These are phyloP conservation scores for Serranus cabrilla DNA, from an alignment of 2,797 vertebrate genomes.

Conservation along the genomic window DNA sequence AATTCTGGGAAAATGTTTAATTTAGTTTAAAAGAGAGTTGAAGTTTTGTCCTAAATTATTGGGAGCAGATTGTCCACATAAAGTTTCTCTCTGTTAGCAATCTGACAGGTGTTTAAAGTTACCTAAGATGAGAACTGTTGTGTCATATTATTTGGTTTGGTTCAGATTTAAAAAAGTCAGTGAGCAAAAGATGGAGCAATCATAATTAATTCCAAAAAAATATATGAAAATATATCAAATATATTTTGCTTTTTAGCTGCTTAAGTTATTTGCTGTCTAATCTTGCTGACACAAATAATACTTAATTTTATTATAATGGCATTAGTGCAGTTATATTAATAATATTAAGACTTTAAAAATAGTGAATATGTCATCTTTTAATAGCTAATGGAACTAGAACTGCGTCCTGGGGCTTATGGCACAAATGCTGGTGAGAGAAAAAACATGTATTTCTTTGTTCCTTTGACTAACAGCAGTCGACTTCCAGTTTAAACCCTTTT, in stretches of 20 bases:
- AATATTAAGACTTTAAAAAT: conserved; percentile 1
- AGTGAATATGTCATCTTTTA: neutral
- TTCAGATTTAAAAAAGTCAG: neutral
- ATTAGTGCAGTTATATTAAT: conserved; percentile 21
- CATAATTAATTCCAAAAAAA: neutral
- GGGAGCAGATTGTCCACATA: neutral
- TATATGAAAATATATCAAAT: conserved; percentile 3
- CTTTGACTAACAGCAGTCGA: neutral
- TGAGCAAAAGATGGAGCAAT: neutral
- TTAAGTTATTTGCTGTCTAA: neutral
- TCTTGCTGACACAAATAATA: neutral
- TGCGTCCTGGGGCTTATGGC: neutral
- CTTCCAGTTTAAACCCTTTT: conserved; percentile 7
- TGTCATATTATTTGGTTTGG: neutral
- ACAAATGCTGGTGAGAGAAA: neutral
- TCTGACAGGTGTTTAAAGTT: neutral
- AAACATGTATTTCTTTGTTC: conserved; percentile 4
- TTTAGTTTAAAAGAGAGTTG: neutral
- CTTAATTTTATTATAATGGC: neutral
- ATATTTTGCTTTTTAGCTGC: neutral
- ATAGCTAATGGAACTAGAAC: neutral
- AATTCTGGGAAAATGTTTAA: neutral
- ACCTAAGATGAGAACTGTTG: neutral
- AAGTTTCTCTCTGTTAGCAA: neutral
- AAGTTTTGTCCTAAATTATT: neutral